These are phyloP conservation scores for Lycophotia porphyrea DNA, from an alignment of 2,888 invertebrate species.

Conservation along the genomic window DNA sequence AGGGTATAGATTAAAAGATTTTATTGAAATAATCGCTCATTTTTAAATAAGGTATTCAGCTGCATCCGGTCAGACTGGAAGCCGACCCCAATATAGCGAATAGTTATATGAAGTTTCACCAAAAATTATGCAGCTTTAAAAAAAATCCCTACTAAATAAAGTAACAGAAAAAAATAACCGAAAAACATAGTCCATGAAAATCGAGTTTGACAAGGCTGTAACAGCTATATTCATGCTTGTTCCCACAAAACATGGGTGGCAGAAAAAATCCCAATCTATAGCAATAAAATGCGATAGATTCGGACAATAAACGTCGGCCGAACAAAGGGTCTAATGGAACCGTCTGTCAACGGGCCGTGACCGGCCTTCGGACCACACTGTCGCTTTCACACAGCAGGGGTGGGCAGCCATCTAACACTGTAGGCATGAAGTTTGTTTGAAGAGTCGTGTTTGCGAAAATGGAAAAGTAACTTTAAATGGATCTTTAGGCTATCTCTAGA, in stretches of 20 bases:
- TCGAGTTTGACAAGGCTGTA: slow-evolving; percentile 50
- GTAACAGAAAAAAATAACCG: background rate
- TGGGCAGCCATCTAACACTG: slow-evolving; percentile 14
- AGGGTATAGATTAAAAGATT: no score
- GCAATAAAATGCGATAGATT: slow-evolving; percentile 61
- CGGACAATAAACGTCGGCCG: slow-evolving; percentile 65
- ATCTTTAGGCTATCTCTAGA: background rate
- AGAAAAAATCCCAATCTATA: slow-evolving; percentile 60
- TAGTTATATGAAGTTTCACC: background rate
- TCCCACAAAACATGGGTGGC: slow-evolving; percentile 48
- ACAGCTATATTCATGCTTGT: slow-evolving; percentile 52
- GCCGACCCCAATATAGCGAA: background rate
- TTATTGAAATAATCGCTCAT: background rate
- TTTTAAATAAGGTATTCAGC: background rate
- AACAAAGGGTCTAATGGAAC: slow-evolving; percentile 71
- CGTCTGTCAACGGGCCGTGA: slow-evolving; percentile 65
- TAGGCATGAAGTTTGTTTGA: slow-evolving; percentile 23
- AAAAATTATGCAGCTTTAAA: background rate
- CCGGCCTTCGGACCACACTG: slow-evolving; percentile 44
- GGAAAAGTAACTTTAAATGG: background rate
- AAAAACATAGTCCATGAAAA: slow-evolving; percentile 32
- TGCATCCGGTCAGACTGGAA: background rate
- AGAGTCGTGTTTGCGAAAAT: background rate
- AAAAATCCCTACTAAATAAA: background rate
- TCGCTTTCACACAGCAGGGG: slow-evolving; percentile 25